Base-by-base conservation (phyloP, 2,113 vertebrate species). In the Ancistrus triradiatus region DNA sequence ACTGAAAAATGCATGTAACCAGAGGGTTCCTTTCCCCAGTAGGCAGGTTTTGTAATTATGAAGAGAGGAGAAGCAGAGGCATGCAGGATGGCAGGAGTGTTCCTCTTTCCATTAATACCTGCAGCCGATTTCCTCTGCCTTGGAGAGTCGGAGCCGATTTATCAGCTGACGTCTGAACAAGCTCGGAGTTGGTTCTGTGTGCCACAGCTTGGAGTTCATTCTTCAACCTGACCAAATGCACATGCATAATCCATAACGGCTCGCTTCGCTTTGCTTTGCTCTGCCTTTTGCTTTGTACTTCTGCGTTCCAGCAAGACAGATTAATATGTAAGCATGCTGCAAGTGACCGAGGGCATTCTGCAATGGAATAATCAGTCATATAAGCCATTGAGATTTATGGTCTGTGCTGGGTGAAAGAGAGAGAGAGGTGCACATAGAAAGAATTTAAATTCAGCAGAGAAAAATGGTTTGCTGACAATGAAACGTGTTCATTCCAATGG, bases 361-460 rank as follows among this genome's bases (percentile, higher is more conserved):
- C 64, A 50, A 44, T 18, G 43, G 46, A 37, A 66, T 70, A 67
- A 40, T 25, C 42, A 24, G 63, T 76, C 33, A 8, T 43, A 59
- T 51, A 64, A 67, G 38, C 53, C 28, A 17, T 50, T 50, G n/a
- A 59, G 60, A 73, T 70, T 50, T 52, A 70, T 63, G 47, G 49
- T 52, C 15, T 31, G 19, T 59, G 58, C 50, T 52, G 28, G 35
- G 27, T 6, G 19, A 47, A 21, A 25, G n/a, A 15, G 8, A 25
- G 35, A 11, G 40, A 47, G 21, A 38, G n/a, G 10, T 10, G 7
- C 27, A 14, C 6, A 13, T 11, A 10, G 31, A 33, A 2, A 4
- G 35, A 37, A 37, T 11, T 8, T 11, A 8, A 8, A 9, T 37
- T 3, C 9, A 3, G 9, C 14, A 37, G 4, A 37, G 35, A 37